Percentiles rank a stretch among this genome's conserved stretches.
Evolutionary conservation across 2,113 vertebrate species (phyloP).

Genomic region (Plestiodon gilberti): DNA sequence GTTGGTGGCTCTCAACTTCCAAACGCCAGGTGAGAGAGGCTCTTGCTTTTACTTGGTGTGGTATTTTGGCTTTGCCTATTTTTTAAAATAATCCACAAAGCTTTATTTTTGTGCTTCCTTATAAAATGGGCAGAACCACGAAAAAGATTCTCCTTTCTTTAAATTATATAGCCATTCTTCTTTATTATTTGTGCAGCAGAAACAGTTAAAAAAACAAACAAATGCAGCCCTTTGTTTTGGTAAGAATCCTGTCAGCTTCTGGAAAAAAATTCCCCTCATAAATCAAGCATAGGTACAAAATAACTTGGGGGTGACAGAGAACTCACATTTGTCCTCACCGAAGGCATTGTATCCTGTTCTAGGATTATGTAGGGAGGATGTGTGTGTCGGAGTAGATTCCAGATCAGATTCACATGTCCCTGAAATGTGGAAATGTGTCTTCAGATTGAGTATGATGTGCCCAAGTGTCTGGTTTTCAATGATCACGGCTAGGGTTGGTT

Average conservation of each 20-base stretch:
- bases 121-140: too few species aligned
- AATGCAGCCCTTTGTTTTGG: neutral
- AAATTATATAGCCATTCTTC: neutral
- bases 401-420: neutral
- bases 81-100: neutral
- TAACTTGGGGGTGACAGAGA: neutral
- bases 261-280: neutral
- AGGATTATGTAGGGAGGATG: neutral
- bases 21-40: slow-evolving; percentile 89
- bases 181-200: neutral
- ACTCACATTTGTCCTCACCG: neutral
- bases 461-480: too few species aligned
- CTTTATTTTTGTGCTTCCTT: neutral
- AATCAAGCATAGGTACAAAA: neutral
- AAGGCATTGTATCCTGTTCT: neutral
- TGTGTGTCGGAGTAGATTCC: neutral
- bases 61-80: neutral
- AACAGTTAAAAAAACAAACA: neutral
- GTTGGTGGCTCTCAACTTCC: slow-evolving; percentile 97
- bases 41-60: neutral
- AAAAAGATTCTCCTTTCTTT: too few species aligned
- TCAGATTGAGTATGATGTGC: neutral
- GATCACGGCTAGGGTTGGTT: too few species aligned
- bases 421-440: neutral
- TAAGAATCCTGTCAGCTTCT: neutral